Evolutionary conservation across 64 coral and sea anemone genomes (phyloP), one percentile per base, ranked within the genome.

Genomic region (Montipora efflorescens): DNA sequence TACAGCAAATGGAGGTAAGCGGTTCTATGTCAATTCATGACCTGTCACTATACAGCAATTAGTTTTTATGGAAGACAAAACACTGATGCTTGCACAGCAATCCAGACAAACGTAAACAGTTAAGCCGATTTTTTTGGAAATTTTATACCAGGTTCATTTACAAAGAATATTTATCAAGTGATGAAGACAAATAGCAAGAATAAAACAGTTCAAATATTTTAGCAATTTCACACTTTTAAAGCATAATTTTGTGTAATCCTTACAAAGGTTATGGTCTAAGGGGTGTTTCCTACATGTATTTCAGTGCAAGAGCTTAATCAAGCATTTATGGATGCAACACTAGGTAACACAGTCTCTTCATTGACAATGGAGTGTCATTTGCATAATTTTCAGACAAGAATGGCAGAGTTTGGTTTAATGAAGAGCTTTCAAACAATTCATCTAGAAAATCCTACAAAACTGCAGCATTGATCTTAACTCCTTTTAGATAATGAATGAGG

Each of bases 331-430:
- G 53, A 44, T 43, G 4, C 69, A 73, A 5, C 19, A 21, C 4
- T 36, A 82, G 79, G 79, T 82, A 82, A 82, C 36, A 36, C 36
- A 36, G 36, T 36, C 36, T 36, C 36, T 0, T 36, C 36, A 36
- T 36, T 36, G 36, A 36, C 36, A 36, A 36, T 36, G 36, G 36
- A 36, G 36, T 36, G 36, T 36, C 2, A 88, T 92, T 92, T 85
- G 72, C 90, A 92, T 92, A 84, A 84, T 92, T 85, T 53, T 84
- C 67, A 92, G 90, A 92, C 90, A 92, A 61, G 81, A 85, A 85
- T 78, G 64, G 59, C 47, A 68, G 1, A 47, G 47, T 70, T 64
- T 86, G 66, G 46, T 71, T 86, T 86, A 86, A 19, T 72, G 47
- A 18, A 86, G 28, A 50, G 46, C 82, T 43, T 19, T 70, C 47